Evolutionary conservation across 2,113 vertebrate genomes (phyloP).

Genomic region (Sus scrofa): DNA sequence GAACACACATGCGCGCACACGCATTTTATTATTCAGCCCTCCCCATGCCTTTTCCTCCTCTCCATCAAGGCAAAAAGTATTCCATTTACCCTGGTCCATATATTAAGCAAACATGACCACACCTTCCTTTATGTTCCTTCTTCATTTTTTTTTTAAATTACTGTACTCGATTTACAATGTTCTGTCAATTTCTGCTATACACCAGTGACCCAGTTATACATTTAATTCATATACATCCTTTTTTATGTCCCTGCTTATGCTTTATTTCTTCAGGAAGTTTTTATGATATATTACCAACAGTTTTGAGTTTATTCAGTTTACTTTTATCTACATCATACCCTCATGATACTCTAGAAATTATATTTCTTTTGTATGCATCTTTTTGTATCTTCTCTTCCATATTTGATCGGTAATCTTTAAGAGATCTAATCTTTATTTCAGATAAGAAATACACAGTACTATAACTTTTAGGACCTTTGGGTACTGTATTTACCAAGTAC

Average conservation of each 20-base stretch:
- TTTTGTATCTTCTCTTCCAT: background rate
- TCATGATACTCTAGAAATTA: background rate
- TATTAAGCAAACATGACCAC: background rate
- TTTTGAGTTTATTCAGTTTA: constrained; percentile 7
- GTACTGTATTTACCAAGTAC: background rate
- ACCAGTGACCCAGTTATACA: no score
- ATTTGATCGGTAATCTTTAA: background rate
- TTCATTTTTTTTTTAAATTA: no score
- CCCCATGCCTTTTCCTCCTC: background rate
- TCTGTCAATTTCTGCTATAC: no score
- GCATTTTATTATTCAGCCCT: background rate
- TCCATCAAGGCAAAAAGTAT: background rate
- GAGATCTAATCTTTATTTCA: background rate
- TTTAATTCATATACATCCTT: no score
- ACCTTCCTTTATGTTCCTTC: no score
- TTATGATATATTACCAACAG: background rate
- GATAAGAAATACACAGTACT: background rate
- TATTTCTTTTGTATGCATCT: background rate
- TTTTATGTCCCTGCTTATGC: background rate
- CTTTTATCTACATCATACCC: background rate
- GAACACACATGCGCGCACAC: background rate
- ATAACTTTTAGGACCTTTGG: background rate
- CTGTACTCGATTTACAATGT: no score
- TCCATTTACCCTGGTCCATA: background rate
- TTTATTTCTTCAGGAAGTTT: background rate